Base-by-base conservation (phyloP, 2,888 invertebrate genomes). In the Uloborus plumipes region DNA sequence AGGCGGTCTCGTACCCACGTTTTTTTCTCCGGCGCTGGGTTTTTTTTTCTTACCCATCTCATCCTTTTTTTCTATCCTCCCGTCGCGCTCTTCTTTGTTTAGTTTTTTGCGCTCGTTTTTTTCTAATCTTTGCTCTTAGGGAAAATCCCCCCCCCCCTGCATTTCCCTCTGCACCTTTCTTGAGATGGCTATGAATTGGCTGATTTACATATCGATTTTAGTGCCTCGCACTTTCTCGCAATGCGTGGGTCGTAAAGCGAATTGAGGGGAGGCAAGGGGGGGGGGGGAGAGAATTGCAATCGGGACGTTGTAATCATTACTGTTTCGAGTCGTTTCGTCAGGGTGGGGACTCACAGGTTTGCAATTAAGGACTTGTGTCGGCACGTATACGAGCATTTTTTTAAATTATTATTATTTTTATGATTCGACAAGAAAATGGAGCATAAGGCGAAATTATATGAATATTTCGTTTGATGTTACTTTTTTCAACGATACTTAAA, bases 161-260 rank as follows among this genome's bases (percentile, higher is more conserved):
- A 13, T 50, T 51, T 62, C 7, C 69, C 22, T n/a, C 70, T 62
- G 64, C 74, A 81, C 80, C 70, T 81, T 81, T 81, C 73, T 67
- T 76, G 67, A 67, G 72, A 62, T 73, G 62, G 79, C 67, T 67
- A 80, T 73, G 67, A 73, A 80, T 80, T 67, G 79, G 73, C 62
- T 80, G 73, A 80, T 80, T 80, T 81, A 51, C 80, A 74, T 81
- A 81, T 81, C 74, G 80, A 81, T 81, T 74, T 71, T 71, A 31
- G 62, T 67, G 51, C 26, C 31, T 31, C 76, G 53, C 55, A 22
- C 47, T 49, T 53, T 70, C 53, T 53, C 18, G 20, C 51, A 62
- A 39, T 61, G 79, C 73, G 79, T 80, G 67, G 79, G 67, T 61
- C 69, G 76, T 55, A 11, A 31, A 50, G 73, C 22, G 51, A 31